Evolutionary conservation across 2,888 invertebrate genomes (phyloP), one percentile per base, ranked within the genome.

Genomic region (Globia sparganii): DNA sequence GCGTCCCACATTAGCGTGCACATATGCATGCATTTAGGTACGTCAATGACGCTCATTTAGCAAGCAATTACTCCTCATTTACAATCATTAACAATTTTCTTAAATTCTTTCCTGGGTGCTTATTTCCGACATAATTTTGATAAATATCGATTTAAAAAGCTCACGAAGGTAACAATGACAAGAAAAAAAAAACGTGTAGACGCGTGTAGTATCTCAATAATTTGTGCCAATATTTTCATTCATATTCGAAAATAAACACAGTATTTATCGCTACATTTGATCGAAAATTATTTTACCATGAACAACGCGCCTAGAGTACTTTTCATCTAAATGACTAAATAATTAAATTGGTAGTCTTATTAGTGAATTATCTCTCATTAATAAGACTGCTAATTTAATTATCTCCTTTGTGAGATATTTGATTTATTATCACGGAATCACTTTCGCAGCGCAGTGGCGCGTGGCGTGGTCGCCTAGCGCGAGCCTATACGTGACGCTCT

Each of bases 391-490:
- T 85, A 83, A 89, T 86, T 87, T 81, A 65, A 89, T 87, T 87
- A 88, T 80, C 80, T 78, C 85, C 79, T 77, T 83, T 79, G 90
- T 90, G 87, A 87, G 83, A 53, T 81, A 78, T 83, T 80, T 89
- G 91, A 91, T 92, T 91, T 91, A 91, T 91, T 89, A 91, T 90
- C 88, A 78, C 69, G 76, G 79, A 87, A 89, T 90, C 87, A 89
- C 89, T 90, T 92, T 91, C 89, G 79, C 88, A 77, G 80, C 80
- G 78, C 84, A 82, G 78, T n/a, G n/a, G n/a, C n/a, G n/a, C n/a
- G 81, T 73, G 73, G 66, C 58, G 78, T 82, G 71, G 77, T 75
- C 64, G 75, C 73, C 64, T 79, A 70, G 77, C 81, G 75, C 83
- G 85, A 85, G 84, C 70, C 80, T 78, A 73, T 85, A 84, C 83